A percentile compares a stretch with the other conserved stretches of the same genome.
Evolutionary conservation across 2,888 invertebrate genomes (phyloP).

Genomic region (Latheticus oryzae): DNA sequence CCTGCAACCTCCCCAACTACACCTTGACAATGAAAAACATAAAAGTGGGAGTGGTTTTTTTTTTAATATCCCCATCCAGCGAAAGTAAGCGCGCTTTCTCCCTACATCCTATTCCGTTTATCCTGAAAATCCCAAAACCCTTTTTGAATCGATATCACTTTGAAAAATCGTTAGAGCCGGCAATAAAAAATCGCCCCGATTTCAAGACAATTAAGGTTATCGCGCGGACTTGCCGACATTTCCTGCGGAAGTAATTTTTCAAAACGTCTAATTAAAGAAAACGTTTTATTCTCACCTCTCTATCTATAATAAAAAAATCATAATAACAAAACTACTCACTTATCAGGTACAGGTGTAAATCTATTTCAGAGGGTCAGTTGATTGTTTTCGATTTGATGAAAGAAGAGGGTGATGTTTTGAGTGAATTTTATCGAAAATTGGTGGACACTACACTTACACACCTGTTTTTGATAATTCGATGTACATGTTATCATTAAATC

Average conservation of each 20-base stretch:
- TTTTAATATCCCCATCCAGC: conserved; percentile 11
- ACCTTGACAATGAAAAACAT: conserved; percentile 12
- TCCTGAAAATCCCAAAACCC: conserved; percentile 26
- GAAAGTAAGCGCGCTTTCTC: background rate
- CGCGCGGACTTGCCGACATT: conserved; percentile 12
- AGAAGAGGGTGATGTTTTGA: conserved; percentile 48
- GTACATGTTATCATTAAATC: conserved; percentile 58
- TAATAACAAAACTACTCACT: conserved; percentile 48
- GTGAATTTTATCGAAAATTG: conserved; percentile 49
- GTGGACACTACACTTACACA: conserved; percentile 55
- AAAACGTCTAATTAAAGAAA: background rate
- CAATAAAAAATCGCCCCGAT: conserved; percentile 16
- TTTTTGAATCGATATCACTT: conserved; percentile 24
- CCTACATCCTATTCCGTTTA: background rate
- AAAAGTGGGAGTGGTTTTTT: conserved; percentile 41
- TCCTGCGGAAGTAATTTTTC: conserved; percentile 12
- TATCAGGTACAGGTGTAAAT: conserved; percentile 49
- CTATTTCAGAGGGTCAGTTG: conserved; percentile 49
- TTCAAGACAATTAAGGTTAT: conserved; percentile 19
- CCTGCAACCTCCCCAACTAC: no score
- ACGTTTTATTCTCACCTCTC: no score
- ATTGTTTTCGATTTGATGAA: conserved; percentile 44
- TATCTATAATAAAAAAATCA: conserved; percentile 39
- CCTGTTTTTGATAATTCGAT: conserved; percentile 53
- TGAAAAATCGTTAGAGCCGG: conserved; percentile 25